Conservation (phyloP, 2,797 vertebrate species). For the Buphagus erythrorhynchus region DNA sequence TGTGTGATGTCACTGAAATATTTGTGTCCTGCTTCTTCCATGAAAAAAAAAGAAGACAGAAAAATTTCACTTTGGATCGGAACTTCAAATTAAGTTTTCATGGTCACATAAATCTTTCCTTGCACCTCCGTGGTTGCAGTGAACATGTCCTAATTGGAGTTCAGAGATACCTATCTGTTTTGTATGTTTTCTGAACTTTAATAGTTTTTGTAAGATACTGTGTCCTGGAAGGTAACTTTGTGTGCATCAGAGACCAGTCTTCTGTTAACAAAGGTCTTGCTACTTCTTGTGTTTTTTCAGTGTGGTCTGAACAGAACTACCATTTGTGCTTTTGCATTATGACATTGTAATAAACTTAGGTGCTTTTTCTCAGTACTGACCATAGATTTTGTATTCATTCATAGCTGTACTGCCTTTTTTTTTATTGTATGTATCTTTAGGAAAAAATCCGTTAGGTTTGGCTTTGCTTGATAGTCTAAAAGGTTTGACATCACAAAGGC, state of each 20-base stretch:
- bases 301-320: neutral
- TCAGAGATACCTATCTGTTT: neutral
- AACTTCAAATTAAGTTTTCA: neutral
- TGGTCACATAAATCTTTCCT: neutral
- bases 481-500: neutral
- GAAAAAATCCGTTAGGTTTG: neutral
- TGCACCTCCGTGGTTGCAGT: neutral
- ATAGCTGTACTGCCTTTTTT: neutral
- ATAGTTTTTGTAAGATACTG: neutral
- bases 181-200: neutral
- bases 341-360: neutral
- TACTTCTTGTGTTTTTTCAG: neutral
- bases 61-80: neutral
- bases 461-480: neutral
- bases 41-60: neutral
- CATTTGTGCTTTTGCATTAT: neutral
- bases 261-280: neutral
- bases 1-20: neutral
- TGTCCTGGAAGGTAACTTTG: neutral
- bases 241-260: neutral
- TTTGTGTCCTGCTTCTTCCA: neutral
- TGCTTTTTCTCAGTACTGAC: neutral
- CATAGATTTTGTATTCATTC: neutral
- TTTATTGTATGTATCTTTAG: neutral
- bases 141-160: neutral